Conservation (phyloP, 2,113 vertebrate genomes). For the Nothobranchius kuhntae region DNA sequence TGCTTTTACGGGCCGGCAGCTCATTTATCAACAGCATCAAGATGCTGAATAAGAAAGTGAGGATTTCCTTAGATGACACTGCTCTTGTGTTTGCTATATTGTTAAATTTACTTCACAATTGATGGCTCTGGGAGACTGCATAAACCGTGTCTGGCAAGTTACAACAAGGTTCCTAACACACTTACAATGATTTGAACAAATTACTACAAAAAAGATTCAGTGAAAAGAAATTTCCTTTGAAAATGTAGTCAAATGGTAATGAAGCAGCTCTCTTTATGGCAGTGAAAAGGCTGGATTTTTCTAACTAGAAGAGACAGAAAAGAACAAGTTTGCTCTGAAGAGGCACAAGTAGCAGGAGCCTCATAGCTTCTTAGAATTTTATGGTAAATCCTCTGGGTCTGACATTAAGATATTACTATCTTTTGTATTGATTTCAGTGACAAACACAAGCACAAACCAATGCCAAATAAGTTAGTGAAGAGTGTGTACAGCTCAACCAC, state of each 20-base stretch:
- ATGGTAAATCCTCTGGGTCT: constrained; percentile 8
- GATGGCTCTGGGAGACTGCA: constrained; percentile 34
- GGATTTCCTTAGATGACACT: constrained; percentile 15
- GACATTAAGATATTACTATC: constrained; percentile 15
- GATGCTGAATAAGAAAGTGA: constrained; percentile 21
- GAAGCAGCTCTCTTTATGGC: constrained; percentile 13
- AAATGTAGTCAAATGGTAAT: constrained; percentile 24
- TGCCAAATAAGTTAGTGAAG: constrained; percentile 9
- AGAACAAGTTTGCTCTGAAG: constrained; percentile 16
- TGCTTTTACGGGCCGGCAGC: constrained; percentile 8
- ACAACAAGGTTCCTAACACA: constrained; percentile 30
- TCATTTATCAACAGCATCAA: constrained; percentile 23
- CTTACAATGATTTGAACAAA: constrained; percentile 36
- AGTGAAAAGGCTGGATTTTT: constrained; percentile 6
- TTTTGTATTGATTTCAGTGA: constrained; percentile 29
- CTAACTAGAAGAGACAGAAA: not conserved
- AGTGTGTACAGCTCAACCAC: constrained; percentile 18
- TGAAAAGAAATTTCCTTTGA: constrained; percentile 23
- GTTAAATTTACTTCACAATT: constrained; percentile 38
- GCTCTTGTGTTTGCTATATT: constrained; percentile 13
- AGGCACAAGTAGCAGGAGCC: constrained; percentile 12
- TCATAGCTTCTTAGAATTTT: constrained; percentile 3
- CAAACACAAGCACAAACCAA: constrained; percentile 4
- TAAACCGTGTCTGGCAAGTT: constrained; percentile 20
- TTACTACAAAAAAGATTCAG: constrained; percentile 24